These are phyloP conservation scores for Chiloscyllium punctatum DNA, from an alignment of 2,797 vertebrate genomes.

Conservation along the genomic window DNA sequence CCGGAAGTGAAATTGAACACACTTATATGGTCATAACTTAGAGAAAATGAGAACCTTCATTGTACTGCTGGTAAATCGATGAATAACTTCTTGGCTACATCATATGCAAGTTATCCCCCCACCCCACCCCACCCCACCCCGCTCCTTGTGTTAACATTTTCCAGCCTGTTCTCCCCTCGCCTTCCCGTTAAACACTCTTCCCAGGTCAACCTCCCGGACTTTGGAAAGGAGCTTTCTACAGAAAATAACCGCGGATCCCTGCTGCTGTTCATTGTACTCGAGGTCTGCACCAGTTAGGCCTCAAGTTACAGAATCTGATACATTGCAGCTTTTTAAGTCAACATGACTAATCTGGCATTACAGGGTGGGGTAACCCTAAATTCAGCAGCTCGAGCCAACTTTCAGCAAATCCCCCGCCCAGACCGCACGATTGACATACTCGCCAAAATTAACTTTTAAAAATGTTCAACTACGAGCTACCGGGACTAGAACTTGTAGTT, in stretches of 20 bases:
- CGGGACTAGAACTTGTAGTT: background rate
- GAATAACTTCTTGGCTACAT: conserved; percentile 24
- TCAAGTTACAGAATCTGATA: background rate
- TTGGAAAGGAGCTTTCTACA: background rate
- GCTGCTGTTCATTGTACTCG: background rate
- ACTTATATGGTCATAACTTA: background rate
- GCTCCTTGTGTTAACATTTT: background rate
- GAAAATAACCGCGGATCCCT: background rate
- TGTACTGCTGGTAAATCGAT: background rate
- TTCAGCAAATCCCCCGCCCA: background rate
- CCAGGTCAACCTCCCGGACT: background rate
- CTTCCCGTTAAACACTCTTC: background rate
- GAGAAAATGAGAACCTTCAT: background rate
- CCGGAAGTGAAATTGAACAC: background rate
- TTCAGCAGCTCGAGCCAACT: background rate
- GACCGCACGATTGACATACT: background rate
- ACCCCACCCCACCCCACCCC: background rate
- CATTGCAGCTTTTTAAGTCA: background rate
- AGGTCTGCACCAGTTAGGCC: background rate
- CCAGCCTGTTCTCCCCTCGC: background rate
- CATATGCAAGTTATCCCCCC: background rate
- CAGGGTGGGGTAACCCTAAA: background rate
- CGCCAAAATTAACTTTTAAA: too few species aligned
- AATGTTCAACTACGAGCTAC: background rate
- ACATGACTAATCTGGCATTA: background rate